phyloP scores from a whole-genome alignment of 1,140 invertebrate species.

The Portunus trituberculatus region DNA sequence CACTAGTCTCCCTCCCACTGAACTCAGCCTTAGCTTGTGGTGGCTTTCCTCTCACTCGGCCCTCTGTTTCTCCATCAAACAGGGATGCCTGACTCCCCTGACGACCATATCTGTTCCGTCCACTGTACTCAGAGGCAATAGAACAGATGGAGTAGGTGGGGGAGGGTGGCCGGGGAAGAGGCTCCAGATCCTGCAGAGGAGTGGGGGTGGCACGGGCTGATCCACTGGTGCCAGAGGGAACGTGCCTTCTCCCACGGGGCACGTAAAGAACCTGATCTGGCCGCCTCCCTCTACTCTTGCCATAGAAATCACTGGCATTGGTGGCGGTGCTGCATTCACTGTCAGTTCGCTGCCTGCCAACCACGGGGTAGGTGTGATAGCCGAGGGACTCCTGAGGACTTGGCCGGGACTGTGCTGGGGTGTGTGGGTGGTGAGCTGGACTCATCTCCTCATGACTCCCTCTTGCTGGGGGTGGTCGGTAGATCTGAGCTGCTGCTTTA shows the following conservation, averaged over 20 bases:
- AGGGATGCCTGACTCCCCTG: constrained; percentile 72
- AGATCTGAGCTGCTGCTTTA: constrained; percentile 70
- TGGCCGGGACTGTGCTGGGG: constrained; percentile 16
- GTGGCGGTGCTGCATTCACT: constrained; percentile 62
- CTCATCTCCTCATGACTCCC: constrained; percentile 37
- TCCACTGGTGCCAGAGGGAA: not conserved
- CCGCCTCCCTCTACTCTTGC: constrained; percentile 51
- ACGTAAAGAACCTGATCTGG: constrained; percentile 67
- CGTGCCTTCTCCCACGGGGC: constrained; percentile 57
- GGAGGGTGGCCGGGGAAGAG: constrained; percentile 49
- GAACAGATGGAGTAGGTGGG: constrained; percentile 68
- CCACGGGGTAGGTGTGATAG: constrained; percentile 34
- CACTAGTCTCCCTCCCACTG: constrained; percentile 61
- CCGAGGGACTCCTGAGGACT: not conserved
- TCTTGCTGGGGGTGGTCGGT: constrained; percentile 68
- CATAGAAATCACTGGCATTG: not conserved
- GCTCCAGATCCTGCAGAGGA: constrained; percentile 60
- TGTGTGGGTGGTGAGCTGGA: not conserved
- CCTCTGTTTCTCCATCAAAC: constrained; percentile 73
- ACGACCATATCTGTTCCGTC: constrained; percentile 74
- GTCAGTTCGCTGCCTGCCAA: constrained; percentile 63
- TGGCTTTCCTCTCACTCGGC: constrained; percentile 59
- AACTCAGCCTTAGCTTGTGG: constrained; percentile 57
- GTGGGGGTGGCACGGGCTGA: constrained; percentile 66
- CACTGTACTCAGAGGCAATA: constrained; percentile 77